A percentile compares a stretch with the other conserved stretches of the same genome.
phyloP scores from a whole-genome alignment of 2,113 vertebrate species.

The Noturus placidus region DNA sequence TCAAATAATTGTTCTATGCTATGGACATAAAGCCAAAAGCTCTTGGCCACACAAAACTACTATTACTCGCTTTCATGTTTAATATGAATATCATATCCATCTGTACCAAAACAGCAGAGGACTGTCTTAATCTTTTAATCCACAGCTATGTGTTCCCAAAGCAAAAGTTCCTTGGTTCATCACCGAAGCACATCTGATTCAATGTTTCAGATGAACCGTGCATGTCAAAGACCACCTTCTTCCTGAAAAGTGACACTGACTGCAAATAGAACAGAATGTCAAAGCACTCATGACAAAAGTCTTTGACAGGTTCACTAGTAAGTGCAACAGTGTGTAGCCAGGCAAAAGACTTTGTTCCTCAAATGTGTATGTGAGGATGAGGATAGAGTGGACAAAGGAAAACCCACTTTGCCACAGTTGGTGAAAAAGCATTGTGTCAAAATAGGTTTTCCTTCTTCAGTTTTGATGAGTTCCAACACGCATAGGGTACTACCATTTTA shows the following conservation, averaged over 20 bases:
- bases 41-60: not conserved
- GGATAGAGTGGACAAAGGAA: not conserved
- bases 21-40: not conserved
- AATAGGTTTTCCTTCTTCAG: slow-evolving; percentile 24
- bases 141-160: not conserved
- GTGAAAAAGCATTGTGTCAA: slow-evolving; percentile 22
- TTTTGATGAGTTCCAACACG: slow-evolving; percentile 30
- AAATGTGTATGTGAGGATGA: not conserved
- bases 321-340: slow-evolving; percentile 21
- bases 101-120: not conserved
- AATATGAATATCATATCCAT: not conserved
- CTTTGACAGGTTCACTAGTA: not conserved
- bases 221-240: slow-evolving; percentile 55
- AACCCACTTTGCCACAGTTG: slow-evolving; percentile 26
- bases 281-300: slow-evolving; percentile 36
- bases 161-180: not conserved
- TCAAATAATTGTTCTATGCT: not conserved
- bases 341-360: slow-evolving; percentile 23
- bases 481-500: slow-evolving; percentile 9
- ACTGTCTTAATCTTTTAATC: not conserved
- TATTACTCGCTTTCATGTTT: not conserved
- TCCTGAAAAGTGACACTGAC: slow-evolving; percentile 40
- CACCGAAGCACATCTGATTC: not conserved
- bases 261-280: slow-evolving; percentile 38
- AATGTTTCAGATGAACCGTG: slow-evolving; percentile 9